phyloP scores from a whole-genome alignment of 2,888 invertebrate species.

The Laspeyria flexula region DNA sequence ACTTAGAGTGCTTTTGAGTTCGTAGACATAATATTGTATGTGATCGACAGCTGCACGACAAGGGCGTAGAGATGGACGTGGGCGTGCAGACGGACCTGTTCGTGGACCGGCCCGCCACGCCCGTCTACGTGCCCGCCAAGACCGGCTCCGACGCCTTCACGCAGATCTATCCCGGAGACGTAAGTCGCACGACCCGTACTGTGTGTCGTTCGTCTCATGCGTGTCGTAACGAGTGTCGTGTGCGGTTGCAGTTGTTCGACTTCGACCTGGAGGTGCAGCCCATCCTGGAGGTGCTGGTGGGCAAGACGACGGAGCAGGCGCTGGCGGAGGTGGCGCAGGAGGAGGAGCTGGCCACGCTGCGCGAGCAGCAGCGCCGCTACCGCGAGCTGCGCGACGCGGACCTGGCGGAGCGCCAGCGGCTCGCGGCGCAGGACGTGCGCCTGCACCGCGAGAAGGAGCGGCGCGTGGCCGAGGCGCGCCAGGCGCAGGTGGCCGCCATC shows the following conservation, averaged over 20 bases:
- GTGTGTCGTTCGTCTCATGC: too few relatives aligned
- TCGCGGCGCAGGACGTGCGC: slow-evolving; percentile 92
- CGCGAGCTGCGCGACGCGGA: slow-evolving; percentile 90
- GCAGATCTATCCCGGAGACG: slow-evolving; percentile 96
- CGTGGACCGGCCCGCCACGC: slow-evolving; percentile 93
- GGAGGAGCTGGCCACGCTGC: slow-evolving; percentile 93
- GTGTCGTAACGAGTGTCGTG: not conserved
- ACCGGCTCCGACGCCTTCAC: slow-evolving; percentile 93
- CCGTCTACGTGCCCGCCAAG: slow-evolving; percentile 91
- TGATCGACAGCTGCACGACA: slow-evolving; percentile 86
- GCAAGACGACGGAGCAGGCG: slow-evolving; percentile 95
- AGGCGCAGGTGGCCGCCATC: slow-evolving; percentile 87
- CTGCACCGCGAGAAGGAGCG: slow-evolving; percentile 89
- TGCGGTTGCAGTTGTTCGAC: slow-evolving; percentile 90
- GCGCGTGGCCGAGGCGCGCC: slow-evolving; percentile 89
- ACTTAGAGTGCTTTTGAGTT: too few relatives aligned
- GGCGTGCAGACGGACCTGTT: slow-evolving; percentile 96
- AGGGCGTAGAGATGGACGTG: slow-evolving; percentile 91
- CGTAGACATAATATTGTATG: not conserved
- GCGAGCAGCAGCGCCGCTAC: slow-evolving; percentile 91
- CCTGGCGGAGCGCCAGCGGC: slow-evolving; percentile 91
- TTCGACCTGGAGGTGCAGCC: slow-evolving; percentile 97
- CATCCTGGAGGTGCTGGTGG: slow-evolving; percentile 94
- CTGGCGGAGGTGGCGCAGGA: slow-evolving; percentile 96
- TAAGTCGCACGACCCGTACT: slow-evolving; percentile 65